Conservation (phyloP, 2,113 vertebrate genomes). For the Oncorhynchus gorbuscha region DNA sequence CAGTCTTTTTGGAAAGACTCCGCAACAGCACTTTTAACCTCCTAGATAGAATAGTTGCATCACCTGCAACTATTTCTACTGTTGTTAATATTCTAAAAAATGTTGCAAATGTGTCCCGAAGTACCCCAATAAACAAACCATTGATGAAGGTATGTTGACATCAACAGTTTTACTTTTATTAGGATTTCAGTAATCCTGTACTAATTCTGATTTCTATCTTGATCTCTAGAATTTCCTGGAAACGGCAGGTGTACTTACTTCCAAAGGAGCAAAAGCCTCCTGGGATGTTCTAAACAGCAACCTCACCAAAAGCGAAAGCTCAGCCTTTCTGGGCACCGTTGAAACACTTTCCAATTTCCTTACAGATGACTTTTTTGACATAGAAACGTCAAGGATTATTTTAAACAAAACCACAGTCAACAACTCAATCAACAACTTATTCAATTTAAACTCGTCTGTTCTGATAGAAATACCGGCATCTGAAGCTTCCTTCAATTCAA, state of each 20-base stretch:
- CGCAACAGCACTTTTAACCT: background rate
- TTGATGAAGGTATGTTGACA: slow-evolving; percentile 50
- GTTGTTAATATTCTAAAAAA: slow-evolving; percentile 53
- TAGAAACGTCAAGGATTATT: slow-evolving; percentile 34
- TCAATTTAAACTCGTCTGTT: slow-evolving; percentile 49
- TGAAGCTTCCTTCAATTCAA: slow-evolving; percentile 18
- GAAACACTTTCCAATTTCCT: slow-evolving; percentile 67
- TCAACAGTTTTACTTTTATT: too few species aligned
- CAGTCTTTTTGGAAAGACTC: slow-evolving; percentile 28
- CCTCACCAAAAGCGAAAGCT: slow-evolving; percentile 52
- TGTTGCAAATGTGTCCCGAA: slow-evolving; percentile 35
- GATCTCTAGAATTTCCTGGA: slow-evolving; percentile 64
- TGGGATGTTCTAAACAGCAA: slow-evolving; percentile 58
- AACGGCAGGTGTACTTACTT: slow-evolving; percentile 55
- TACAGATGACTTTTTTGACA: background rate
- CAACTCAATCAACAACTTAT: slow-evolving; percentile 10
- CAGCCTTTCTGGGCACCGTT: slow-evolving; percentile 68
- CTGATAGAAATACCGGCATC: slow-evolving; percentile 58
- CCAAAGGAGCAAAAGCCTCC: slow-evolving; percentile 22
- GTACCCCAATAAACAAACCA: background rate
- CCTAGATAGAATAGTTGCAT: slow-evolving; percentile 19
- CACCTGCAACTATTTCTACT: slow-evolving; percentile 50
- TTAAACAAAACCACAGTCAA: slow-evolving; percentile 43
- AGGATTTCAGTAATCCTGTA: too few species aligned
- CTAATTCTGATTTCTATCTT: slow-evolving; percentile 17